Conservation (phyloP, 2,113 vertebrate species). For the Accipiter virgatus region DNA sequence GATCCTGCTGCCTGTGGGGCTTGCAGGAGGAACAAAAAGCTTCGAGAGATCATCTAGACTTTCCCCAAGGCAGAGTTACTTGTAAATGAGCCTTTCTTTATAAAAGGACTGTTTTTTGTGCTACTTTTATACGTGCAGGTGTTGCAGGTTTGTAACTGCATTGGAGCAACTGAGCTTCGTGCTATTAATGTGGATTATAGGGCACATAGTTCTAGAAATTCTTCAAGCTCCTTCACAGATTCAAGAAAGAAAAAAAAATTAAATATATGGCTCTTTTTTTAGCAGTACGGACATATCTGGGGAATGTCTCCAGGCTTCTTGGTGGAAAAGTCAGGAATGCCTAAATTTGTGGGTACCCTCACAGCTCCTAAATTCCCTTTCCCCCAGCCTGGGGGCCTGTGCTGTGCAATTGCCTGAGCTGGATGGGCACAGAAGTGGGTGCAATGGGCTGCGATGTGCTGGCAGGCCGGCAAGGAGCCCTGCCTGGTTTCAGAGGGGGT, state of each 20-base stretch:
- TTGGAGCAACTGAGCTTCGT: not conserved
- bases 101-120: not conserved
- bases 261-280: not conserved
- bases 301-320: not conserved
- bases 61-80: not conserved
- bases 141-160: not conserved
- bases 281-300: not conserved
- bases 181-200: not conserved
- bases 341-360: not conserved
- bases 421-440: no score
- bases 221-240: not conserved
- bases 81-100: not conserved
- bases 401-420: not conserved
- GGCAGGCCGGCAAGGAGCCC: not conserved
- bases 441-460: rapidly evolving
- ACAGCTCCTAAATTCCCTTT: not conserved
- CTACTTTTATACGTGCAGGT: not conserved
- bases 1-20: not conserved
- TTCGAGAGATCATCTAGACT: not conserved
- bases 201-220: not conserved
- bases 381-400: rapidly evolving
- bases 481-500: rapidly evolving
- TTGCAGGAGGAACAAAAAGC: not conserved
- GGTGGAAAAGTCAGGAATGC: not conserved
- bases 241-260: not conserved